Evolutionary conservation across 2,113 vertebrate genomes (phyloP), one percentile per base, ranked within the genome.

Genomic region (Mustela lutreola): DNA sequence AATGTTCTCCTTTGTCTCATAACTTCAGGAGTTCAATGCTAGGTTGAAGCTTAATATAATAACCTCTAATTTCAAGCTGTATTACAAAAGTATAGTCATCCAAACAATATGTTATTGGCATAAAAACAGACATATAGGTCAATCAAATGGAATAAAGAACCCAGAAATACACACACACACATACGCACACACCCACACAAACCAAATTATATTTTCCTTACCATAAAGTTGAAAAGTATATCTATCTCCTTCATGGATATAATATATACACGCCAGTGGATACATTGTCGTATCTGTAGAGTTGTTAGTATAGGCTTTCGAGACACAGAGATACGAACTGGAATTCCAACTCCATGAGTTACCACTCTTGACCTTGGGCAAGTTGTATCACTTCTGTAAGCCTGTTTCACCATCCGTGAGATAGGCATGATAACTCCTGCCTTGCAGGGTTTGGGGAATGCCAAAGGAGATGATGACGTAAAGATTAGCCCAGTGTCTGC

Each of bases 1-100:
- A 84, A 12, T 50, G 86, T 90, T 94, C 91, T 94, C 67, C 62
- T 95, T 94, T 83, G 65, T 81, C 45, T 94, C n/a, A 62, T 75
- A 62, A 84, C n/a, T 88, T 89, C 31, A 65, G n/a, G 60, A 93
- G 21, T 86, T 79, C 82, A 92, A 12, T 85, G 50, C 62, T 93
- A 60, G 2, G 2, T 3, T 82, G 42, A 89, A 88, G 16, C 18
- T 95, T 94, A 91, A 53, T 96, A 90, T 95, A 94, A 16, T 75
- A 81, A 62, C 75, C 36, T 39, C 73, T 15, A 39, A 76, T 14
- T 78, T 78, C 42, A 78, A 78, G 73, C 73, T 76, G 12, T 76
- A 76, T 45, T 76, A 26, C 24, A 48, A 76, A 76, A 42, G 75
- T 78, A 28, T 18, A 48, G 26, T 48, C 14, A 78, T 78, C 26